Conservation (phyloP, 2,113 vertebrate species). For the Pseudolaguvia tuberculata region DNA sequence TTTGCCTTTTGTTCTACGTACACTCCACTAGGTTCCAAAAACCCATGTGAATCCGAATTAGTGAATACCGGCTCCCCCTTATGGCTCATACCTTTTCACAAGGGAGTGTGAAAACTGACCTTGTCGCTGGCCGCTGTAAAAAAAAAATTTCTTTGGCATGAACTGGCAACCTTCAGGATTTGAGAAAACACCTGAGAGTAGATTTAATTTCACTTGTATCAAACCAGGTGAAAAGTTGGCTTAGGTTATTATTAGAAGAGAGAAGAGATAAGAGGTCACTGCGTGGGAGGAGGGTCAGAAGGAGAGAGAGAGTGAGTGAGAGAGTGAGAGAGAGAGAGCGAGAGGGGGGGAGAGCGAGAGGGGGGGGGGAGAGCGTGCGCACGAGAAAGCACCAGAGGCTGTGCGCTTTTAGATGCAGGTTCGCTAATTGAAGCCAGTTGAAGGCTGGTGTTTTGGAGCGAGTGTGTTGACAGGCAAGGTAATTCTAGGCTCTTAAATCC, state of each 20-base stretch:
- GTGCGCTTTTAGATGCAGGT: constrained; percentile 46
- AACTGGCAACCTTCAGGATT: constrained; percentile 32
- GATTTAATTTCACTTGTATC: constrained; percentile 41
- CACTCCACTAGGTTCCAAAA: too few species aligned
- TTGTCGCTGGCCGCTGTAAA: too few species aligned
- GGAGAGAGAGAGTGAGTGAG: not conserved
- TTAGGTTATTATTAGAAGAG: constrained; percentile 52
- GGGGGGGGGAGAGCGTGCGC: not conserved
- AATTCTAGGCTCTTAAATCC: constrained; percentile 62
- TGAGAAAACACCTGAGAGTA: constrained; percentile 44
- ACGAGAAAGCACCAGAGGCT: not conserved
- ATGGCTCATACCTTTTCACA: too few species aligned
- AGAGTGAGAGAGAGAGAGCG: not conserved
- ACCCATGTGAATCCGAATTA: too few species aligned
- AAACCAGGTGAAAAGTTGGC: constrained; percentile 47
- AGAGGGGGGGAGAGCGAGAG: not conserved
- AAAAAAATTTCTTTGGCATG: constrained; percentile 60
- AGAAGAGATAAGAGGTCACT: constrained; percentile 49
- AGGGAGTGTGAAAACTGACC: too few species aligned
- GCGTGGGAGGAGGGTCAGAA: not conserved
- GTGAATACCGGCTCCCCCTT: too few species aligned
- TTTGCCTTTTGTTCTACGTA: too few species aligned
- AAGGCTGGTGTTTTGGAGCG: constrained; percentile 63
- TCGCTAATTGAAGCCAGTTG: constrained; percentile 64
- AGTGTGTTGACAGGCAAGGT: constrained; percentile 63